Evolutionary conservation across 1,140 invertebrate species (phyloP), one percentile per base, ranked within the genome.

Genomic region (Eupeodes corollae): DNA sequence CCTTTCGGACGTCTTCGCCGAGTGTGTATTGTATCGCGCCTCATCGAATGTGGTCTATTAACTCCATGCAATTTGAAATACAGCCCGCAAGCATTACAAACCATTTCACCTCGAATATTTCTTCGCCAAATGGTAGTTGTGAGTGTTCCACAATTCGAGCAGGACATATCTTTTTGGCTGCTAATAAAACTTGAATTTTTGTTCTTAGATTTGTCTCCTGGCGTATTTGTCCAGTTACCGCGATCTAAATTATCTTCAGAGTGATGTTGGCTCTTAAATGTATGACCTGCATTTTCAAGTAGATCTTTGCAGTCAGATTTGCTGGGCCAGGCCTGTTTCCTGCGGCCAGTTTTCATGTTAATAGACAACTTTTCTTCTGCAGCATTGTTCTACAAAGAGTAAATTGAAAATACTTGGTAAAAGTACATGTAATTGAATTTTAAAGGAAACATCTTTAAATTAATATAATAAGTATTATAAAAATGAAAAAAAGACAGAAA

Each of bases 1-100:
- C 82, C 78, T 56, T 87, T 83, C 5, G 90, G 90, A 61, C 93
- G 83, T 56, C 94, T 79, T 70, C 94, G 88, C 51, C 94, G 73
- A 14, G 92, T 97, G 70, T 97, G 93, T 64, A 98, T 97, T 9
- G 91, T 93, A 62, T 97, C 93, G 61, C 95, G 88, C 57, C 92
- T 79, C 92, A 98, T 97, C 21, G 91, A 88, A 51, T 91, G 78
- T 6, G 94, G 94, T 47, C 90, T 75, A 68, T 87, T 87, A 48
- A 94, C 83, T 47, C 87, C 84, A 70, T 96, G 91, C 48, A 95
- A 73, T 72, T 94, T 94, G 70, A 83, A 93, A 70, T 95, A 95
- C 12, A 95, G 75, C 1, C 91, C 91, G 67, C 91, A 95, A 18
- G 91, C 91, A 70, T 95, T 95, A 70, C 91, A 95, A 15, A 94